Evolutionary conservation across 2,113 vertebrate genomes (phyloP), one percentile per base, ranked within the genome.

Genomic region (Seriola dumerili): DNA sequence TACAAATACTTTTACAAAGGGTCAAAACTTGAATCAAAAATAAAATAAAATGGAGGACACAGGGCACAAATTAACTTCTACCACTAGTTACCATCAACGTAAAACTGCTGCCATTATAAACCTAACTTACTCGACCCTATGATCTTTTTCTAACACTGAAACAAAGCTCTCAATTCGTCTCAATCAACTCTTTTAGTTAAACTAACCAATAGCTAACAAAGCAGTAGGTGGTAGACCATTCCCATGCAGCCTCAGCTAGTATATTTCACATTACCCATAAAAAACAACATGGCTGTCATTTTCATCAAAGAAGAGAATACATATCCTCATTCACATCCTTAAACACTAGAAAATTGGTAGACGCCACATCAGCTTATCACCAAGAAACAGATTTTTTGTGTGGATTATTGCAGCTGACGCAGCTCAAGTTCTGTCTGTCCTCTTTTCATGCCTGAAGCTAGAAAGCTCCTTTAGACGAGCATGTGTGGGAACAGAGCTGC

Each of bases 381-480:
- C 8, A 44, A 63, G 57, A 78, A 76, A 9, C 72, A 29, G 65
- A 74, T 48, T 77, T 81, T 76, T 63, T 32, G 14, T 72, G 71
- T 78, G 84, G 78, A 80, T 78, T 62, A 48, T 76, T 84, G 65
- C 29, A 12, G 52, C 48, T 72, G 78, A 82, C 58, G 1, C 34
- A 67, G 55, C 32, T 69, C 1, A 3, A 64, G 40, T 19, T 17
- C 48, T 81, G 12, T 55, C 85, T 87, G 29, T 84, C 66, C 19
- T 74, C 19, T 42, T 72, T 70, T 36, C 17, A 12, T 44, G 78
- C 62, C 44, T 0, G 55, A 57, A 80, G 74, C 65, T 36, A 36
- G 12, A 70, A 65, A 70, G 44, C 54, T 32, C 25, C 38, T 76
- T 68, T 42, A 2, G 13, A 76, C 7, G 38, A 63, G 55, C 23